Percentiles rank a stretch among this genome's conserved stretches.
phyloP scores from a whole-genome alignment of 2,113 vertebrate genomes.

The Pterophyllum scalare region DNA sequence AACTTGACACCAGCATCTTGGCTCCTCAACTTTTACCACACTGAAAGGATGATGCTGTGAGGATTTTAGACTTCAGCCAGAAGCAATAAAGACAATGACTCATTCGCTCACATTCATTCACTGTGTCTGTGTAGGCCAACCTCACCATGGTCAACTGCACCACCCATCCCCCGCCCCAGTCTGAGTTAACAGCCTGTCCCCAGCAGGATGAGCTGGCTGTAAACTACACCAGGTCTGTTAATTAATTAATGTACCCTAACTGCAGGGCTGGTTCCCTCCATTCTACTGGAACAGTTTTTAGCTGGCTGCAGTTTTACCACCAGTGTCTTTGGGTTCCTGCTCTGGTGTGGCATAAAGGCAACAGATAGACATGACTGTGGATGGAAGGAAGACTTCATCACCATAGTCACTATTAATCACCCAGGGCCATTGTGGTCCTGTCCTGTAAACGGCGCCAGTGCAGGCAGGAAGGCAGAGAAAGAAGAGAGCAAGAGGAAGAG shows the following conservation, averaged over 20 bases:
- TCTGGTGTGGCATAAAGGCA: background rate
- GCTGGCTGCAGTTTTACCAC: constrained; percentile 34
- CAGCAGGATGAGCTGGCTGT: constrained; percentile 69
- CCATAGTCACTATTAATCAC: constrained; percentile 72
- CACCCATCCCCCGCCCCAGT: constrained; percentile 47
- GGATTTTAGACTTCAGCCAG: constrained; percentile 8
- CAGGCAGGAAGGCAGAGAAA: constrained; percentile 44
- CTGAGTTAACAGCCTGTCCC: constrained; percentile 60
- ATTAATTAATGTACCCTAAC: constrained; percentile 83
- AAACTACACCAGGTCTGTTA: constrained; percentile 82
- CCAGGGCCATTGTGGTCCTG: constrained; percentile 72
- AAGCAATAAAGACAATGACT: constrained; percentile 47
- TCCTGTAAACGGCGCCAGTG: constrained; percentile 55
- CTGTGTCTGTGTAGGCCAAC: constrained; percentile 51
- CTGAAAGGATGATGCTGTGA: background rate
- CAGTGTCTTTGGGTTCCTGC: constrained; percentile 3
- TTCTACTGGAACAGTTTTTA: constrained; percentile 34
- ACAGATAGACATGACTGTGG: constrained; percentile 12
- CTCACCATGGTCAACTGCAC: constrained; percentile 40
- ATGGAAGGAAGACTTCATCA: constrained; percentile 55
- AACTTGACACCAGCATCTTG: background rate
- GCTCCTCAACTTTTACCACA: constrained; percentile 23
- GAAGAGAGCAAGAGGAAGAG: constrained; percentile 45
- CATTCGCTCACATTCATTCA: constrained; percentile 12
- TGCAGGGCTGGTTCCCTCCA: constrained; percentile 47